Base-by-base conservation (phyloP, 2,113 vertebrate genomes). In the Gymnogyps californianus region DNA sequence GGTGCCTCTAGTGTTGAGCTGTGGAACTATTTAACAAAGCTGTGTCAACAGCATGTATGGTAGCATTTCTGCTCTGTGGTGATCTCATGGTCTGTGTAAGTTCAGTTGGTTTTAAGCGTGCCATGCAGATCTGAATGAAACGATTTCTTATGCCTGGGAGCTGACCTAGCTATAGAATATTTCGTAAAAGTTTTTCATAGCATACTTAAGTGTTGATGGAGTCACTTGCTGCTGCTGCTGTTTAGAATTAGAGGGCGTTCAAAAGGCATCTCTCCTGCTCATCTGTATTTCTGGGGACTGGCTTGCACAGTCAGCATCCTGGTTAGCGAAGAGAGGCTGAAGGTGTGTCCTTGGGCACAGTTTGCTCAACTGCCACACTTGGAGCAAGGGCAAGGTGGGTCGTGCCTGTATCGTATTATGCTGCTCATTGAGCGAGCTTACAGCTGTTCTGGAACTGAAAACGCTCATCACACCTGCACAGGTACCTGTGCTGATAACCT, bases 1-100 rank as follows among this genome's bases (percentile, higher is more conserved):
- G 84, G 74, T 94, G 97, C 94, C 95, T 95, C 94, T 93, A 94
- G 93, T 58, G 93, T 83, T 91, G 87, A 88, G 75, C 81, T 70
- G 65, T 70, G 93, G 77, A 96, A 95, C 52, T 91, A 28, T 54
- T 64, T n/a, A 58, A 25, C 25, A 38, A 66, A 93, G 62, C 79
- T 72, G 26, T 49, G 29, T 72, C 42, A n/a, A 7, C 38, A 58
- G 76, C 22, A 83, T 31, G 46, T 71, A 16, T 3, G 28, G 59
- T 36, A 36, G 12, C 7, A 1, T 66, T 83, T 66, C 54, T 83
- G 58, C 49, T 72, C 52, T 28, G 31, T 21, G 20, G 40, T 13
- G n/a, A 40, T 49, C 32, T 61, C 24, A 5, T 15, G 40, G 34
- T n/a, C 21, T 34, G 2, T 57, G 34, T 26, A 25, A 64, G 19